Evolutionary conservation across 1,140 invertebrate genomes (phyloP).

Genomic region (Centruroides sculpturatus): DNA sequence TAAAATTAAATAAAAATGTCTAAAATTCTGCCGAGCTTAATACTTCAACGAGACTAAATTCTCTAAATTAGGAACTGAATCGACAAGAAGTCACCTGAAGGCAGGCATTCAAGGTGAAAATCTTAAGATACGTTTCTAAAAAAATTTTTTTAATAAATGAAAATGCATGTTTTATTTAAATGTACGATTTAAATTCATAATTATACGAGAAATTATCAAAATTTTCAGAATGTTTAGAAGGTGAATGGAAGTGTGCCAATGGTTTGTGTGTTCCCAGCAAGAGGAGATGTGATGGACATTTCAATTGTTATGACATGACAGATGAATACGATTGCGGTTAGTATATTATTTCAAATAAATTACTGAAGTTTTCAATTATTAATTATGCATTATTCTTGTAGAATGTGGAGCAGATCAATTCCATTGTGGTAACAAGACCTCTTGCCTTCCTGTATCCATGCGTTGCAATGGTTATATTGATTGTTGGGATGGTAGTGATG

Average conservation of each 20-base stretch:
- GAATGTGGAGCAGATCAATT: constrained; percentile 55
- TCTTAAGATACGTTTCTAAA: constrained; percentile 9
- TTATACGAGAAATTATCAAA: background rate
- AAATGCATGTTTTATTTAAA: background rate
- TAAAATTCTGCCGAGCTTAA: no score
- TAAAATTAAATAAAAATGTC: no score
- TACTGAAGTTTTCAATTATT: no score
- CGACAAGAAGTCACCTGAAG: background rate
- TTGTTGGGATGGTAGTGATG: constrained; percentile 67
- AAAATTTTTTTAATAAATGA: background rate
- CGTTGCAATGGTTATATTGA: constrained; percentile 61
- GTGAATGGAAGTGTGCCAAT: constrained; percentile 32
- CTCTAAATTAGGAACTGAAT: no score
- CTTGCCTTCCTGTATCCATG: constrained; percentile 49
- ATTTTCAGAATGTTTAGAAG: constrained; percentile 2
- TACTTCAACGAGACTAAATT: no score
- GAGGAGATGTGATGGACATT: constrained; percentile 39
- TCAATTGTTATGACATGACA: constrained; percentile 63
- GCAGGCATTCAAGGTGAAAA: background rate
- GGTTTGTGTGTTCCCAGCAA: constrained; percentile 7
- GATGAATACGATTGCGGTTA: constrained; percentile 64
- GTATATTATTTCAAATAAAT: constrained; percentile 23
- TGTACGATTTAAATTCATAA: background rate
- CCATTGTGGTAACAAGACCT: constrained; percentile 57
- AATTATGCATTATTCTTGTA: constrained; percentile 25